A percentile compares a stretch with the other conserved stretches of the same genome.
Conservation (phyloP, 1,140 invertebrate species). For the Drosophila sp. region DNA sequence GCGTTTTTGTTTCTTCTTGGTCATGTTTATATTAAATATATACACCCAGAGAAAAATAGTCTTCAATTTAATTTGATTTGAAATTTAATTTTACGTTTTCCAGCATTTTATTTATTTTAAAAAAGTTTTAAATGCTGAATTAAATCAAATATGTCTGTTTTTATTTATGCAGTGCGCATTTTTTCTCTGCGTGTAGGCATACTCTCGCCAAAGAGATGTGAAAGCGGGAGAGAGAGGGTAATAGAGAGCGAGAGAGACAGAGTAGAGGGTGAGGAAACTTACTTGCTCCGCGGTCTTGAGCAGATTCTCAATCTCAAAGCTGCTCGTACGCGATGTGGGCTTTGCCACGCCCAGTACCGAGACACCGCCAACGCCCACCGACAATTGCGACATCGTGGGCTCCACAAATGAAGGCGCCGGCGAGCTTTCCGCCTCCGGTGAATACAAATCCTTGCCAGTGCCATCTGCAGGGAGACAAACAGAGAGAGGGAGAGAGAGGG, state of each 20-base stretch:
- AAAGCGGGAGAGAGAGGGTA: neutral
- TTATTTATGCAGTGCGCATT: too few species aligned
- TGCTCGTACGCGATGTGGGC: slow-evolving; percentile 92
- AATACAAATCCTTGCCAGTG: slow-evolving; percentile 88
- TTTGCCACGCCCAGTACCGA: slow-evolving; percentile 84
- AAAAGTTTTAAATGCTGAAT: too few species aligned
- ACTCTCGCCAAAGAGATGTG: neutral
- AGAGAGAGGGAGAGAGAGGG: slow-evolving; percentile 17
- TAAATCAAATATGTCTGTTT: too few species aligned
- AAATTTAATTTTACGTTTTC: too few species aligned
- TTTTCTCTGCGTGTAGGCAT: too few species aligned
- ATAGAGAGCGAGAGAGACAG: neutral
- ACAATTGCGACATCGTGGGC: slow-evolving; percentile 63
- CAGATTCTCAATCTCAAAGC: slow-evolving; percentile 95
- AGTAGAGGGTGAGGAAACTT: slow-evolving; percentile 48
- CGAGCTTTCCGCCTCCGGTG: slow-evolving; percentile 88
- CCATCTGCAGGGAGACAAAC: slow-evolving; percentile 61
- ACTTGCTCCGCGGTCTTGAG: slow-evolving; percentile 89
- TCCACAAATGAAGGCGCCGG: slow-evolving; percentile 85
- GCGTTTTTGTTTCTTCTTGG: slow-evolving; percentile 61
- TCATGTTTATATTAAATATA: slow-evolving; percentile 40
- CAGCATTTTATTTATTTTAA: too few species aligned
- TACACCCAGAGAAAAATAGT: neutral
- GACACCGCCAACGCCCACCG: slow-evolving; percentile 52
- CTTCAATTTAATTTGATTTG: too few species aligned